Evolutionary conservation across 1,140 invertebrate species (phyloP), one percentile per base, ranked within the genome.

Genomic region (Leptinotarsa undecemlineata): DNA sequence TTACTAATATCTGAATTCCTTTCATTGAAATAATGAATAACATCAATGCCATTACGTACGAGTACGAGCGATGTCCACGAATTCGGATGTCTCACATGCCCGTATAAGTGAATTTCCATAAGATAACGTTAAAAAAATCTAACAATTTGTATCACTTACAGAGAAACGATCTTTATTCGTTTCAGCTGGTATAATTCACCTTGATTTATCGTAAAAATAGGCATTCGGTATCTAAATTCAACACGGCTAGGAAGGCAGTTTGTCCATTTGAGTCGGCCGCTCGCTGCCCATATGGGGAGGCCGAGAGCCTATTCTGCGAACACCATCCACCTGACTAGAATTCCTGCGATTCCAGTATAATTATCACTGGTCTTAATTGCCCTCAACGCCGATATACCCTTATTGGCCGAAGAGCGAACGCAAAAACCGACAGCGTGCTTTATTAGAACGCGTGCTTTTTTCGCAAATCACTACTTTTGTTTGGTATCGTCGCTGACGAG

Each of bases 281-380:
- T 67, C 74, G 67, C 26, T 70, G 68, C 66, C 77, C 77, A 78
- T 78, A 78, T 78, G 71, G 67, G 72, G 76, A 75, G 68, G 23
- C 21, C 61, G 42, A 57, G 68, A 63, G 60, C 33, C 64, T 21
- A 70, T 77, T 77, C 76, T 73, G 61, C 71, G 77, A 75, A 78
- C 74, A 73, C 77, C 72, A 73, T 76, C 71, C 77, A 78, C 77
- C 77, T 78, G 77, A 78, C 77, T 76, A 73, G 77, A 76, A 78
- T 77, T 77, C 76, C 48, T 73, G 67, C 72, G 62, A 76, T 73
- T 76, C 75, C 75, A 64, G 75, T 76, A 76, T 76, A 76, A 76
- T 76, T 76, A 76, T 76, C 72, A 66, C 75, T 64, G 66, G 57
- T 42, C 26, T 76, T 76, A 76, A 76, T 76, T 76, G 70, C 72